Percentiles rank a stretch among this genome's conserved stretches.
Conservation (phyloP, 2,888 invertebrate species). For the Drosophila differens region DNA sequence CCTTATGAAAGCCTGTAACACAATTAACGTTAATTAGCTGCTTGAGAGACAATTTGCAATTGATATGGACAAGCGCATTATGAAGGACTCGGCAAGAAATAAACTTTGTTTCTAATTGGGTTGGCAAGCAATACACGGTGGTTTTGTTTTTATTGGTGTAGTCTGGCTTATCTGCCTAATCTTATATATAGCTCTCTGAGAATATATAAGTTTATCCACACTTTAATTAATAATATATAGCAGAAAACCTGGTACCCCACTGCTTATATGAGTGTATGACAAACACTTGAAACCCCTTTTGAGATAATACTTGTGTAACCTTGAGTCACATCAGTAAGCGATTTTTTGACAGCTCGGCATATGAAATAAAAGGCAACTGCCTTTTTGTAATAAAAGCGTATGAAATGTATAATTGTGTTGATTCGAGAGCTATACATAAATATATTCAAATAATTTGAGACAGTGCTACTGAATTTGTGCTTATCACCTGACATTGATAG, state of each 20-base stretch:
- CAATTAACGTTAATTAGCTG: conserved; percentile 43
- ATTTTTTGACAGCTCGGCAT: not conserved
- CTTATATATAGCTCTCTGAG: not conserved
- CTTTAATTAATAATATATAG: not conserved
- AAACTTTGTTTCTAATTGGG: conserved; percentile 9
- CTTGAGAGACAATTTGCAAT: conserved; percentile 22
- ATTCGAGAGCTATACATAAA: not conserved
- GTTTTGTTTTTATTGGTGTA: not conserved
- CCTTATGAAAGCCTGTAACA: conserved; percentile 89
- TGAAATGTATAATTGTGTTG: not conserved
- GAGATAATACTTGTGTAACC: not conserved
- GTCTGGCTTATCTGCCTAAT: not conserved
- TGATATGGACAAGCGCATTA: conserved; percentile 5
- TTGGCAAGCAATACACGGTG: conserved; percentile 6
- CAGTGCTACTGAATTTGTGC: not conserved
- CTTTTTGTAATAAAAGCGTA: not conserved
- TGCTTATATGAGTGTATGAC: not conserved
- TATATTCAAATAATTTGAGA: not conserved
- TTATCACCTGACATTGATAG: conserved; percentile 26
- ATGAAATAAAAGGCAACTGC: not conserved
- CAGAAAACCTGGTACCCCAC: not conserved
- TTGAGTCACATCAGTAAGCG: not conserved
- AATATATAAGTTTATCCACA: not conserved
- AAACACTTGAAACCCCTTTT: not conserved
- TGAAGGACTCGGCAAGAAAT: too few species aligned